Evolutionary conservation across 2,113 vertebrate species (phyloP).

Genomic region (Sisor rabdophorus): DNA sequence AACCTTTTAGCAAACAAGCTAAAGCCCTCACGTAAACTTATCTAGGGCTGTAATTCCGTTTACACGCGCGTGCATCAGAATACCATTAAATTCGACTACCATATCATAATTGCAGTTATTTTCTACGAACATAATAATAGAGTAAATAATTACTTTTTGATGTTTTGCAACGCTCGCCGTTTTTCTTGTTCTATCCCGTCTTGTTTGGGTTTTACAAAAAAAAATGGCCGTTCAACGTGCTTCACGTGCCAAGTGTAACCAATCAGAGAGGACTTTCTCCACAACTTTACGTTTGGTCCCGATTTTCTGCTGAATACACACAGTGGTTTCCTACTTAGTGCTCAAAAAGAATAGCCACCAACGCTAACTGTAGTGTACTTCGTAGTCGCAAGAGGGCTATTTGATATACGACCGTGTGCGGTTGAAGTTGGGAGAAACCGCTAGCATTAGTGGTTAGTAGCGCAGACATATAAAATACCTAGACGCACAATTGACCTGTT

Average conservation of each 20-base stretch:
- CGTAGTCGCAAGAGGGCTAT: not conserved
- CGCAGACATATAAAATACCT: too few species aligned
- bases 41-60: slow-evolving; percentile 11
- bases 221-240: slow-evolving; percentile 62
- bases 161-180: slow-evolving; percentile 31
- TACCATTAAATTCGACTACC: not conserved
- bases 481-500: too few species aligned
- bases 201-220: slow-evolving; percentile 74
- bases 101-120: slow-evolving; percentile 17
- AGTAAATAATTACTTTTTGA: slow-evolving; percentile 11
- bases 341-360: too few species aligned
- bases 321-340: not conserved
- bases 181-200: slow-evolving; percentile 57
- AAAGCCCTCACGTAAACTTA: not conserved
- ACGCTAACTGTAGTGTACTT: not conserved
- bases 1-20: slow-evolving; percentile 40
- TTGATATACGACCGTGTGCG: not conserved
- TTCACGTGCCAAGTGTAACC: slow-evolving; percentile 52
- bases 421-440: not conserved
- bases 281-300: not conserved
- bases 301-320: not conserved
- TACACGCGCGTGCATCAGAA: slow-evolving; percentile 25
- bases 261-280: slow-evolving; percentile 10
- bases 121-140: not conserved
- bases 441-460: not conserved